Conservation (phyloP, 2,797 vertebrate genomes). For the Argyrosomus regius region DNA sequence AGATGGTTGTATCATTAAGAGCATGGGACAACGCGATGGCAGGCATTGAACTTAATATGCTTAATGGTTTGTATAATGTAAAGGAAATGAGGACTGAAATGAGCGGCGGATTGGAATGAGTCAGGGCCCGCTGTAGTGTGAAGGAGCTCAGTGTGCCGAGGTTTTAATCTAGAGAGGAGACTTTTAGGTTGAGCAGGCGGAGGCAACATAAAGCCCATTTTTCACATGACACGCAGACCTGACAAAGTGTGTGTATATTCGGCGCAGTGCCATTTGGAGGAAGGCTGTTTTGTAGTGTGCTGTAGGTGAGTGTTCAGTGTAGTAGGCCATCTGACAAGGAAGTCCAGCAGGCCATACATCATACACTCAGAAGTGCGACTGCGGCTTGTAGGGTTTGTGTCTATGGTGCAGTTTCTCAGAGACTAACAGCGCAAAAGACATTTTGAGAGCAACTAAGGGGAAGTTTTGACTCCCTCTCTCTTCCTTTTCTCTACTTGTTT, state of each 20-base stretch:
- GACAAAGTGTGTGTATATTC: constrained; percentile 60
- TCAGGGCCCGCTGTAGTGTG: constrained; percentile 49
- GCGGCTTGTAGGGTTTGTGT: constrained; percentile 46
- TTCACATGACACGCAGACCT: constrained; percentile 46
- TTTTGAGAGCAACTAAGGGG: constrained; percentile 52
- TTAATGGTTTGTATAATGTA: constrained; percentile 71
- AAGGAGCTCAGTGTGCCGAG: constrained; percentile 46
- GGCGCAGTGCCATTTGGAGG: constrained; percentile 35
- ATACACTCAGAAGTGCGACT: constrained; percentile 34
- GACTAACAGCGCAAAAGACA: constrained; percentile 26
- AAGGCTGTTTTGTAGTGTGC: constrained; percentile 46
- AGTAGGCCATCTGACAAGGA: constrained; percentile 62
- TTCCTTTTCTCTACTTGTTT: constrained; percentile 36
- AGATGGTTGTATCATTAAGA: constrained; percentile 49
- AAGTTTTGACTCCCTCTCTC: constrained; percentile 42
- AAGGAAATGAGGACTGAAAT: constrained; percentile 72
- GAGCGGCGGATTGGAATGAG: constrained; percentile 54
- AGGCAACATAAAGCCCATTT: constrained; percentile 56
- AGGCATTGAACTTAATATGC: constrained; percentile 61
- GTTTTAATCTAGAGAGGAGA: constrained; percentile 58
- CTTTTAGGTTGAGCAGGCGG: constrained; percentile 51
- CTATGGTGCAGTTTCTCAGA: constrained; percentile 54
- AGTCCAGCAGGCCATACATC: constrained; percentile 62
- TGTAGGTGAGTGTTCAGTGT: constrained; percentile 67
- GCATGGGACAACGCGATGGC: constrained; percentile 26